These are phyloP conservation scores for Machaerirhynchus nigripectus DNA, from an alignment of 2,113 vertebrate species.

Conservation along the genomic window DNA sequence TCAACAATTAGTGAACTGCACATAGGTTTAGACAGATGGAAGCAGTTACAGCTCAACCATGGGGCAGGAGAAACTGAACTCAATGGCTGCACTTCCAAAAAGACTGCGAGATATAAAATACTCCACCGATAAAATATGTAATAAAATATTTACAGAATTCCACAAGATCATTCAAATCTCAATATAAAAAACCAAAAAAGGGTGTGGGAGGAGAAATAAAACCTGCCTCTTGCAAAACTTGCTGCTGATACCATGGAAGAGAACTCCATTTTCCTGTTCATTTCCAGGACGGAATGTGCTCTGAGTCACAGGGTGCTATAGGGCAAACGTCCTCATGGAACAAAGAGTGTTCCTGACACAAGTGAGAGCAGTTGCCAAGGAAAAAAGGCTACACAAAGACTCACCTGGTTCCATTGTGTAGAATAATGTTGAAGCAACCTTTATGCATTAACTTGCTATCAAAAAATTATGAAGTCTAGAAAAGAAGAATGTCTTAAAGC, in stretches of 20 bases:
- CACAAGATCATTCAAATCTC: slow-evolving; percentile 37
- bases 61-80: slow-evolving; percentile 55
- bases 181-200: not conserved
- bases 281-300: slow-evolving; percentile 12
- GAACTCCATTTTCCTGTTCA: slow-evolving; percentile 26
- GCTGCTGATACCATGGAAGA: not conserved
- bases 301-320: not conserved
- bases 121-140: slow-evolving; percentile 50
- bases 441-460: not conserved
- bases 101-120: slow-evolving; percentile 59
- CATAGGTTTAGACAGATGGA: slow-evolving; percentile 65
- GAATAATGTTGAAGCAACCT: not conserved
- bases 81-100: slow-evolving; percentile 16
- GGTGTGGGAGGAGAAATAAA: not conserved
- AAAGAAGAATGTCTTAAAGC: not conserved
- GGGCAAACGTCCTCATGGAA: not conserved
- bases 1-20: slow-evolving; percentile 64
- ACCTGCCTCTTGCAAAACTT: not conserved
- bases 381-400: not conserved
- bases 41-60: slow-evolving; percentile 59
- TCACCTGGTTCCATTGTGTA: slow-evolving; percentile 1
- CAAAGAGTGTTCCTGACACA: not conserved
- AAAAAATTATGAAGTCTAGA: not conserved
- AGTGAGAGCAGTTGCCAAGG: not conserved
- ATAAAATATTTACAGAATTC: slow-evolving; percentile 68